Percentiles rank a stretch among this genome's conserved stretches.
Conservation (phyloP, 2,797 vertebrate species). For the Myoxocephalus aenaeus region DNA sequence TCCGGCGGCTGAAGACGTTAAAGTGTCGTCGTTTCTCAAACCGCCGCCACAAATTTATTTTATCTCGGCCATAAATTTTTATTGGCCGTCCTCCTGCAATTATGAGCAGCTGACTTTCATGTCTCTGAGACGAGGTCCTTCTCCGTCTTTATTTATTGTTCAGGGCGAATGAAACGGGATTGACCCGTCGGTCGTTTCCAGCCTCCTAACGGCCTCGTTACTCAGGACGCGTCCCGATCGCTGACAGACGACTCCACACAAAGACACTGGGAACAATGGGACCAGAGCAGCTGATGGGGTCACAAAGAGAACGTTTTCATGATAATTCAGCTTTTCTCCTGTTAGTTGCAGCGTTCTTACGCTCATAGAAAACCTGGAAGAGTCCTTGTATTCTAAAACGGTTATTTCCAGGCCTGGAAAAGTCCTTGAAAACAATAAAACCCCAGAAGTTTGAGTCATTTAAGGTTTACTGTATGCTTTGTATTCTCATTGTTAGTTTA, state of each 20-base stretch:
- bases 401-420: no score
- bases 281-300: background rate
- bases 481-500: no score
- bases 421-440: no score
- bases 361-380: no score
- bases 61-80: conserved; percentile 71
- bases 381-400: no score
- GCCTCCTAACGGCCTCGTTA: conserved; percentile 87
- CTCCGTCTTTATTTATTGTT: conserved; percentile 28
- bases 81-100: conserved; percentile 64
- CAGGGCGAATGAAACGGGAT: conserved; percentile 84
- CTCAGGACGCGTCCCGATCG: conserved; percentile 45
- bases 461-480: no score
- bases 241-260: no score
- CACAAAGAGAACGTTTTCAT: no score
- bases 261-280: no score
- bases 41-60: conserved; percentile 33
- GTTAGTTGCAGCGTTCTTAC: no score
- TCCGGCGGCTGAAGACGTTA: conserved; percentile 49
- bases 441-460: no score
- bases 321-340: no score
- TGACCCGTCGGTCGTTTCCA: conserved; percentile 87
- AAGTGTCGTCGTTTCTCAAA: conserved; percentile 45
- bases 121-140: conserved; percentile 66
- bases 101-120: conserved; percentile 71